Base-by-base conservation (phyloP, 1,140 invertebrate genomes). In the Pteromalus puparum region DNA sequence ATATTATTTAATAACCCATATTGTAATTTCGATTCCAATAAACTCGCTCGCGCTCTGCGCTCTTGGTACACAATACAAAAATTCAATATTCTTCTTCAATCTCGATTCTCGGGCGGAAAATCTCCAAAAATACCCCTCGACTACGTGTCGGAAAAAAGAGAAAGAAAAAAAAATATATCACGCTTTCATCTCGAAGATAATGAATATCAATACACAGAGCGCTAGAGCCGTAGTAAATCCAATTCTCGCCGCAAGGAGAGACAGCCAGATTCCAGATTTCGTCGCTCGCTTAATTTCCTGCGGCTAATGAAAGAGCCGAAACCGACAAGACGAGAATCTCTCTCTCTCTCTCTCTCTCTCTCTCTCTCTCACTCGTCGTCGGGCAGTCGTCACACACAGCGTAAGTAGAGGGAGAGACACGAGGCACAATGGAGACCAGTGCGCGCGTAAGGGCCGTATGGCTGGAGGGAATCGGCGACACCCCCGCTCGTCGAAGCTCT, bases 251-350 rank as follows among this genome's bases (percentile, higher is more conserved):
- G 10, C n/a, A 28, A n/a, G 1, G 5, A 70, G 21, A 72, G 21
- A 26, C 2, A 77, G 12, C 9, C 24, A 53, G 21, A 83, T 77
- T 82, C 65, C 73, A 75, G 74, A 78, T 73, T 78, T 38, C 24
- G 82, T 26, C 10, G 30, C 30, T 75, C 72, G 81, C 73, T 83
- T 83, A 78, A 83, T 83, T 83, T 83, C 82, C 82, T 78, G 82
- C 26, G 82, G 82, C 82, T 83, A 83, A 83, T 83, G 75, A 83
- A 83, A 83, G 76, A 83, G 73, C 13, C 78, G 28, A 67, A 26
- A 67, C 24, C 78, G 78, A 24, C 46, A 81, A 81, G 80, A 73
- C 80, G 72, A 81, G 80, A 30, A 61, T 53, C 13, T 53, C 48
- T 10, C 13, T 61, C 48, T 61, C 21, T 34, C 34, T 42, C 61